A percentile compares a stretch with the other conserved stretches of the same genome.
Conservation (phyloP, 2,113 vertebrate genomes). For the Ivindomyrus marchei region DNA sequence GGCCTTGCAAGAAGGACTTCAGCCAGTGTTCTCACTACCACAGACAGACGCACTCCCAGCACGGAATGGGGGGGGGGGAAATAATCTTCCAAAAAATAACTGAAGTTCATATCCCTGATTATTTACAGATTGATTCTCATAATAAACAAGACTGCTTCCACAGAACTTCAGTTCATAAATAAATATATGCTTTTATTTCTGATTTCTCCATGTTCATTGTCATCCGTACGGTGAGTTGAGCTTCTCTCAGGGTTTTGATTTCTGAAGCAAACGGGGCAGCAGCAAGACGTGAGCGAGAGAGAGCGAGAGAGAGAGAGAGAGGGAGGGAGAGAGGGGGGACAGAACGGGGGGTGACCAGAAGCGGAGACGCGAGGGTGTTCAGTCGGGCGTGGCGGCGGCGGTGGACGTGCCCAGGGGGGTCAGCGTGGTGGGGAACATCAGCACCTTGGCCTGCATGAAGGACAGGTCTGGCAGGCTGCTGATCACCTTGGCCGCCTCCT, state of each 20-base stretch:
- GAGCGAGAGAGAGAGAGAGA: conserved; percentile 16
- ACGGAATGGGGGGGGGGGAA: conserved; percentile 65
- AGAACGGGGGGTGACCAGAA: neutral
- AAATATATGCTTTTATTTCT: conserved; percentile 69
- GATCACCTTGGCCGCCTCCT: conserved; percentile 86
- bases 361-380: conserved; percentile 25
- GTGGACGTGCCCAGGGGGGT: conserved; percentile 67
- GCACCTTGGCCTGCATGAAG: conserved; percentile 98
- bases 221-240: neutral
- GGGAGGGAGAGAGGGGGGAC: neutral
- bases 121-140: conserved; percentile 76
- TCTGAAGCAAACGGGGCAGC: neutral
- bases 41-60: conserved; percentile 62
- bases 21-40: conserved; percentile 81
- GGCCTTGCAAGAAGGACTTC: conserved; percentile 54
- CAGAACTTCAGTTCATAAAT: conserved; percentile 78
- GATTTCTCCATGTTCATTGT: conserved; percentile 4
- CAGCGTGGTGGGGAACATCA: conserved; percentile 94
- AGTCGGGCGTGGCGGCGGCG: conserved; percentile 41
- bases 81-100: conserved; percentile 25
- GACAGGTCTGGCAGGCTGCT: conserved; percentile 83
- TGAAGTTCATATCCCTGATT: conserved; percentile 66
- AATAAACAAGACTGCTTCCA: conserved; percentile 59
- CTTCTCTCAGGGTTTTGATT: neutral
- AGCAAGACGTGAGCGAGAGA: conserved; percentile 19